These are phyloP conservation scores for Belonocnema kinseyi DNA, from an alignment of 1,140 invertebrate genomes.

Conservation along the genomic window DNA sequence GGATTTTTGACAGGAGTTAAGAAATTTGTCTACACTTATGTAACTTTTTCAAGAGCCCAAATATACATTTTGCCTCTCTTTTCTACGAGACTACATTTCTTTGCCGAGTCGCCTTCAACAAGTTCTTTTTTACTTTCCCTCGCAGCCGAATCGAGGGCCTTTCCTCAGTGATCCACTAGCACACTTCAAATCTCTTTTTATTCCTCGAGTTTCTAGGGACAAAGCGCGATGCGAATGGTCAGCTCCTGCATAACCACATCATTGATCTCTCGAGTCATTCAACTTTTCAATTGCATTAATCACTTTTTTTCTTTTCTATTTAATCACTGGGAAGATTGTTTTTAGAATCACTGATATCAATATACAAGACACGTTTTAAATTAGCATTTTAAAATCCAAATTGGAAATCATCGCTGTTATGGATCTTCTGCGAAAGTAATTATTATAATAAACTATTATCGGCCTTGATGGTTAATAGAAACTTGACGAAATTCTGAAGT, in stretches of 20 bases:
- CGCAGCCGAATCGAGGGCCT: constrained; percentile 41
- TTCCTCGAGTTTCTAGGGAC: constrained; percentile 31
- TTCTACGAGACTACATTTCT: constrained; percentile 26
- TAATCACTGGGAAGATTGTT: neutral
- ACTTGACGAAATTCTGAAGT: too few species aligned
- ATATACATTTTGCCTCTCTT: constrained; percentile 16
- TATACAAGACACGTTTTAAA: too few species aligned
- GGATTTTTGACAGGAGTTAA: neutral
- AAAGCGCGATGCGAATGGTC: neutral
- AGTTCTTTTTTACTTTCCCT: constrained; percentile 56
- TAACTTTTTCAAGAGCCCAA: constrained; percentile 6
- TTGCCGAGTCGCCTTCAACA: constrained; percentile 37
- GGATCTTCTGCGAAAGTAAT: too few species aligned
- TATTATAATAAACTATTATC: too few species aligned
- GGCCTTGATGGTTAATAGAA: too few species aligned
- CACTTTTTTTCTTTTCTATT: neutral
- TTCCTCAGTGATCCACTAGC: constrained; percentile 56
- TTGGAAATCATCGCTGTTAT: too few species aligned
- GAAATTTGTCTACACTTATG: constrained; percentile 17
- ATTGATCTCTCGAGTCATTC: neutral
- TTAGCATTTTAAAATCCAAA: too few species aligned
- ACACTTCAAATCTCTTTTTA: constrained; percentile 51
- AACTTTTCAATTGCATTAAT: neutral
- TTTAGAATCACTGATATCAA: too few species aligned
- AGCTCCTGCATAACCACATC: neutral